Evolutionary conservation across 2,888 invertebrate species (phyloP), one percentile per base, ranked within the genome.

Genomic region (Morpho achilles): DNA sequence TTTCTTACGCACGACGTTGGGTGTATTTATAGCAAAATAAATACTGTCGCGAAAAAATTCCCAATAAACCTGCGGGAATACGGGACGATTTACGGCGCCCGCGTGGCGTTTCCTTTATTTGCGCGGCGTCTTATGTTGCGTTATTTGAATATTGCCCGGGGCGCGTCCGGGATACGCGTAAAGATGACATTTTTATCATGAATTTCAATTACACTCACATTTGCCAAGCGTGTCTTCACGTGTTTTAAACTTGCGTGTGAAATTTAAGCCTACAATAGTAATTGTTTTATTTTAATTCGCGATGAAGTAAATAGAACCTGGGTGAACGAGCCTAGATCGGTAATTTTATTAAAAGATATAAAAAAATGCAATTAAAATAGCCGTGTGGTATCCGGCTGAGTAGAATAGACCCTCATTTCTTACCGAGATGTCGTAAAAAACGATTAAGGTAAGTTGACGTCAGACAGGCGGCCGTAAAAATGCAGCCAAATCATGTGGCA

Each of bases 71-170:
- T 43, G 40, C 40, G 46, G 59, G 50, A 53, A 53, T 50, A 40
- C 45, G 48, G 10, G 49, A 52, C 46, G 54, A 60, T 57, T 60
- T 60, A 57, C 50, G 43, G 22, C 39, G 8, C 32, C 50, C 43
- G 56, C 23, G 49, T 16, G 42, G 46, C 50, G 50, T 60, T 50
- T 49, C 55, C 43, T 60, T 60, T 54, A 59, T 62, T 60, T 53
- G 47, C 43, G 47, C 23, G 39, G 22, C 49, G 43, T 59, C 60
- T 60, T 60, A 54, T 60, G 52, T 57, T 50, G 48, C 53, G 47
- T 56, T 9, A 58, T 63, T 60, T 58, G 58, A 58, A 58, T 63
- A 56, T 60, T 50, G 50, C 60, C 50, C 42, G 47, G 53, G 58
- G 56, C 53, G 48, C 32, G 53, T 58, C 32, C 55, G 42, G 47